These are phyloP conservation scores for Monochamus saltuarius DNA, from an alignment of 1,140 invertebrate species.

Conservation along the genomic window DNA sequence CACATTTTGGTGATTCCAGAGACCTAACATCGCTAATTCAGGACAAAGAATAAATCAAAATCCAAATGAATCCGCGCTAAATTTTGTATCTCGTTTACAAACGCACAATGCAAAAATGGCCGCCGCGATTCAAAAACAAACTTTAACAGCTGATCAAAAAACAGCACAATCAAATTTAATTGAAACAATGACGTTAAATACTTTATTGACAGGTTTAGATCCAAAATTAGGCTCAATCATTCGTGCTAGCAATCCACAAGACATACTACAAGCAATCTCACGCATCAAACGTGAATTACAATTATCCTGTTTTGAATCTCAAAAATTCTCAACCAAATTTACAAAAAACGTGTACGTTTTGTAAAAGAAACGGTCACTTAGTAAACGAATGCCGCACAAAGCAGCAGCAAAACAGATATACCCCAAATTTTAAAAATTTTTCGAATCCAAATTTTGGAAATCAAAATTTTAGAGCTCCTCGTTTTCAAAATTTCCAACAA, in stretches of 20 bases:
- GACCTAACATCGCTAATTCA: conserved; percentile 15
- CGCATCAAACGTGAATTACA: no score
- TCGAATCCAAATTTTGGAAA: neutral
- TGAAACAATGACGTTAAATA: neutral
- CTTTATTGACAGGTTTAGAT: conserved; percentile 3
- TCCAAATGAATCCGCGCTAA: conserved; percentile 9
- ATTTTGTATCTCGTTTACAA: conserved; percentile 8
- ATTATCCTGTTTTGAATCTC: no score
- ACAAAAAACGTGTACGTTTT: no score
- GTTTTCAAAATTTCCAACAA: no score
- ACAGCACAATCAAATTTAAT: neutral
- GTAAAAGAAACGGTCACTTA: no score
- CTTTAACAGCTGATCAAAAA: conserved; percentile 16
- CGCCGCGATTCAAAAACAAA: conserved; percentile 13
- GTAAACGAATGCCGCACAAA: no score
- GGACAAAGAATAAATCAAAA: conserved; percentile 18
- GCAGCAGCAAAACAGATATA: neutral
- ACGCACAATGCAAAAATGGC: conserved; percentile 13
- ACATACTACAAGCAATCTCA: no score
- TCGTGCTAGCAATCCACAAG: conserved; percentile 3
- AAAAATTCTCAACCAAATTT: no score
- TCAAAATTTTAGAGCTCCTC: neutral
- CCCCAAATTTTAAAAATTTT: neutral
- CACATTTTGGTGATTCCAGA: conserved; percentile 21
- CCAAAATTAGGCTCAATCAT: conserved; percentile 3